A percentile compares a stretch with the other conserved stretches of the same genome.
Evolutionary conservation across 1,140 invertebrate genomes (phyloP).

Genomic region (Pseudomyrmex cubaensis): DNA sequence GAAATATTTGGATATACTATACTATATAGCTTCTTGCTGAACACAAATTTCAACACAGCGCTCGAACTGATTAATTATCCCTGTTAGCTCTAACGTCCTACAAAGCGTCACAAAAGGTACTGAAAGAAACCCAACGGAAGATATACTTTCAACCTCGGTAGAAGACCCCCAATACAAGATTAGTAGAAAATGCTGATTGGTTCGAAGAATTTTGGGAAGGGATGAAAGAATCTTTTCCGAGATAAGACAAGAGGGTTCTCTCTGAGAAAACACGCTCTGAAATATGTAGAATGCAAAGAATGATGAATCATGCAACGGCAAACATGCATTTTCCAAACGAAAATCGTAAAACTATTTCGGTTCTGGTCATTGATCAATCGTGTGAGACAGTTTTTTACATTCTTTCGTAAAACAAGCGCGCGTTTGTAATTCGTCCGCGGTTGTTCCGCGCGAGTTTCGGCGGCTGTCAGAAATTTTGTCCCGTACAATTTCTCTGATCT

Average conservation of each 20-base stretch:
- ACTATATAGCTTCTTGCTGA: too few relatives aligned
- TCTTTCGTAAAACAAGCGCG: too few relatives aligned
- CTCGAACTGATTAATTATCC: background rate
- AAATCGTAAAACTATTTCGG: background rate
- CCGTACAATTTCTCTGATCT: constrained; percentile 26
- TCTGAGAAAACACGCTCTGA: background rate
- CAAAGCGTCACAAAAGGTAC: background rate
- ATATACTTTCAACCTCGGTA: too few relatives aligned
- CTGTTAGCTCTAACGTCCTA: background rate
- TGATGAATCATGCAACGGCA: background rate
- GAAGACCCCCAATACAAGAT: background rate
- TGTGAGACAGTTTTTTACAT: too few relatives aligned
- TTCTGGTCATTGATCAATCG: background rate
- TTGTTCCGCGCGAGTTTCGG: background rate
- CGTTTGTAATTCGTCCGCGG: too few relatives aligned
- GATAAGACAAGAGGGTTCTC: constrained; percentile 25
- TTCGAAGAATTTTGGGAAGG: constrained; percentile 43
- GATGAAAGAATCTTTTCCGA: constrained; percentile 23
- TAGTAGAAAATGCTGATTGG: constrained; percentile 39
- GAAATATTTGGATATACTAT: too few relatives aligned
- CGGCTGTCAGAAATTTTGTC: constrained; percentile 18
- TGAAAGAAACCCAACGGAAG: constrained; percentile 21
- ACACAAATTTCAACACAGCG: background rate
- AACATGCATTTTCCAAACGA: background rate
- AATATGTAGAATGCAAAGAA: constrained; percentile 3